These are phyloP conservation scores for Herminia tarsipennalis DNA, from an alignment of 2,888 invertebrate genomes.

Conservation along the genomic window DNA sequence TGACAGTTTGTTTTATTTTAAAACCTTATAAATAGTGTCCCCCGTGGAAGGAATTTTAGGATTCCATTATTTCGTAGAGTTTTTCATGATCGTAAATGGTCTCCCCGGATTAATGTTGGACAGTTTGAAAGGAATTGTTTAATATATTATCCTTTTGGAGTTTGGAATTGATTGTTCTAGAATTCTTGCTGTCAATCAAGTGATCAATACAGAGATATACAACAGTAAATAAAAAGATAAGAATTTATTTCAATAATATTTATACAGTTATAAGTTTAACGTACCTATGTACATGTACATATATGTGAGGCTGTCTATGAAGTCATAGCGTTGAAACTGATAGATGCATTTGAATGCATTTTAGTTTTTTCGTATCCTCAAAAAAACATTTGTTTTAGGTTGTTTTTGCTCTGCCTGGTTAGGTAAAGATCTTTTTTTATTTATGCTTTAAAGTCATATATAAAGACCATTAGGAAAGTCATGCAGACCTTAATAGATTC, in stretches of 20 bases:
- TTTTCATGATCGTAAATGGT: conserved; percentile 58
- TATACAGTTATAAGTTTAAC: too few relatives aligned
- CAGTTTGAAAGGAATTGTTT: conserved; percentile 29
- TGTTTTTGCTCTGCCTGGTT: too few relatives aligned
- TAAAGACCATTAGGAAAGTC: too few relatives aligned
- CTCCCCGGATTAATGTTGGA: conserved; percentile 40
- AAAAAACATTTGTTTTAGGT: too few relatives aligned
- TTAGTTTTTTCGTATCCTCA: too few relatives aligned
- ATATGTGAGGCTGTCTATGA: too few relatives aligned
- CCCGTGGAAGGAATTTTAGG: conserved; percentile 60
- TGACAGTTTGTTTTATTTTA: conserved; percentile 76
- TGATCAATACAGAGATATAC: neutral
- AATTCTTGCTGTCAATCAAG: neutral
- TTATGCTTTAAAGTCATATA: too few relatives aligned
- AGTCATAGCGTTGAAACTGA: too few relatives aligned
- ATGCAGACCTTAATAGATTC: too few relatives aligned
- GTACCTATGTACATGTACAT: neutral
- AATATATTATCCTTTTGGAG: conserved; percentile 8
- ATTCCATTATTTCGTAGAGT: conserved; percentile 60
- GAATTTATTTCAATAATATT: too few relatives aligned
- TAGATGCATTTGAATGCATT: too few relatives aligned
- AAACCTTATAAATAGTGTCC: conserved; percentile 77
- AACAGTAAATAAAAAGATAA: neutral
- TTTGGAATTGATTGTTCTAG: conserved; percentile 4
- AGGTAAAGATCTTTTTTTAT: too few relatives aligned